These are phyloP conservation scores for Ashinkailepas kermadecensis DNA, from an alignment of 2,888 invertebrate species.

Conservation along the genomic window DNA sequence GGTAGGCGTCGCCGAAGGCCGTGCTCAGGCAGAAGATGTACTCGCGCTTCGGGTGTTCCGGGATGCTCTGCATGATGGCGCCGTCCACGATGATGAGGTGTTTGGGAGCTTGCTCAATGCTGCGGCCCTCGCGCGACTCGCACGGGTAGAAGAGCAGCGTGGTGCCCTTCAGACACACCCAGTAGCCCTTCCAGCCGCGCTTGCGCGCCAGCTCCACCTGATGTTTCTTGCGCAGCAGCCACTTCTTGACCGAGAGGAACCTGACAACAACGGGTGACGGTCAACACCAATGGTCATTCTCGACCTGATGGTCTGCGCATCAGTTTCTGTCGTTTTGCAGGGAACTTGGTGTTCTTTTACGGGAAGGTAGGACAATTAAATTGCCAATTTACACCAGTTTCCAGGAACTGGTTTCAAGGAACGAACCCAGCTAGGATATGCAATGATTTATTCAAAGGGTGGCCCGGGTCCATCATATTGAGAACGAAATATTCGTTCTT, in stretches of 20 bases:
- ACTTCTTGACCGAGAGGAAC: slow-evolving; percentile 95
- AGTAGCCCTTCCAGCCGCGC: slow-evolving; percentile 96
- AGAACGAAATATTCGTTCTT: too few species aligned
- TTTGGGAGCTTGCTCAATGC: slow-evolving; percentile 86
- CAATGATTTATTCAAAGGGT: too few species aligned
- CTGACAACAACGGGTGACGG: slow-evolving; percentile 45
- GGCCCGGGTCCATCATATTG: too few species aligned
- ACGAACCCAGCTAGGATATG: too few species aligned
- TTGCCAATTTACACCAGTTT: too few species aligned
- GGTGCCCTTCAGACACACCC: slow-evolving; percentile 96
- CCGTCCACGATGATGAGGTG: slow-evolving; percentile 94
- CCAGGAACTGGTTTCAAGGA: too few species aligned
- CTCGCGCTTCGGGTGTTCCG: slow-evolving; percentile 97
- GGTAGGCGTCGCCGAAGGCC: slow-evolving; percentile 94
- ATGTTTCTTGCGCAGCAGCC: slow-evolving; percentile 92
- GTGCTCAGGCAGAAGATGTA: slow-evolving; percentile 97
- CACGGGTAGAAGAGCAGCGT: slow-evolving; percentile 92
- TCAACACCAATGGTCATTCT: background rate
- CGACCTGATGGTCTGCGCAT: background rate
- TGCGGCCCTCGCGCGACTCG: slow-evolving; percentile 68
- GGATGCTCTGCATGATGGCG: slow-evolving; percentile 96
- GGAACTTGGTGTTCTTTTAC: background rate
- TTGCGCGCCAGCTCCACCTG: slow-evolving; percentile 92
- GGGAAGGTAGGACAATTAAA: too few species aligned
- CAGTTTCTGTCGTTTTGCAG: background rate